Evolutionary conservation across 2,888 invertebrate genomes (phyloP), one percentile per base, ranked within the genome.

Genomic region (Resseliella maxima): DNA sequence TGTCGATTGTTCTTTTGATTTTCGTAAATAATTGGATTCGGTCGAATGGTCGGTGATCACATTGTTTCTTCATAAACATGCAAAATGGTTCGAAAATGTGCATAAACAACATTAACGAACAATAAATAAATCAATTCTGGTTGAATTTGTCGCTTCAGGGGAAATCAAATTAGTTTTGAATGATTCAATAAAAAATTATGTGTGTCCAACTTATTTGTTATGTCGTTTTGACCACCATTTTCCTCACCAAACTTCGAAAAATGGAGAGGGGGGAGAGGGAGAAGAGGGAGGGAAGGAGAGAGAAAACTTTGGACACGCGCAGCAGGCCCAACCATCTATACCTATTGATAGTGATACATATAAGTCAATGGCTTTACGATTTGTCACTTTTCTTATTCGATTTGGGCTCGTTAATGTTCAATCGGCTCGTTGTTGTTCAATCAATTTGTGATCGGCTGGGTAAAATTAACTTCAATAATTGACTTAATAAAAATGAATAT

Each of bases 331-430:
- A 10, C 72, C 72, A 72, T 31, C 21, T 31, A 12, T 72, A 24
- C 50, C 10, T 18, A 59, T 59, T 59, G 27, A n/a, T 3, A 31
- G 10, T 59, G 59, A 59, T 59, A n/a, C n/a, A n/a, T n/a, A n/a
- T n/a, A 59, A 24, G 12, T 72, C 72, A 31, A 72, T 72, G 31
- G 72, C 24, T 72, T 72, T 31, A 72, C 31, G 72, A 31, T 72
- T 72, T 72, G 72, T 72, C 72, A 72, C 72, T 72, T 72, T 72
- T n/a, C n/a, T n/a, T n/a, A n/a, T n/a, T n/a, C n/a, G n/a, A n/a
- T n/a, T n/a, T n/a, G n/a, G n/a, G n/a, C n/a, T n/a, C n/a, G n/a
- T n/a, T n/a, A n/a, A n/a, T n/a, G n/a, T n/a, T n/a, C 2, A 50
- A 50, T 2, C 50, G 50, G 2, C 50, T 2, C 5, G 21, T 50